phyloP scores from a whole-genome alignment of 2,113 vertebrate genomes.

The Lanius ludovicianus region DNA sequence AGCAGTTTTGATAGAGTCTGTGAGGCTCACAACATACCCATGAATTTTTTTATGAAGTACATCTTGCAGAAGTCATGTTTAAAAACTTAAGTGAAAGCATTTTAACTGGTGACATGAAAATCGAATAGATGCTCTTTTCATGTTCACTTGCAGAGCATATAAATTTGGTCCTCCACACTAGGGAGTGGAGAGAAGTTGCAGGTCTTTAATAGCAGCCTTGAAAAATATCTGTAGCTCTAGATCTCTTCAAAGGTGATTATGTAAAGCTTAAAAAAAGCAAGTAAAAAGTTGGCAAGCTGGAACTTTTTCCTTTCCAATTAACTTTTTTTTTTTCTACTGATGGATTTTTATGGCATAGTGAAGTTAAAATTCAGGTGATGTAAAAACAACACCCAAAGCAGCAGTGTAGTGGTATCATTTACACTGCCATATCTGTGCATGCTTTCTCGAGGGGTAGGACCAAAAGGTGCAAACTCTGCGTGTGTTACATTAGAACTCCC shows the following conservation, averaged over 20 bases:
- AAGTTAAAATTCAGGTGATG: neutral
- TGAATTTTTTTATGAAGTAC: neutral
- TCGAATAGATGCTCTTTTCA: neutral
- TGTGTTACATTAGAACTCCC: neutral
- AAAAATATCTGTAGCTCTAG: neutral
- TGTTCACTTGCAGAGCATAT: neutral
- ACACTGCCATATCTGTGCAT: neutral
- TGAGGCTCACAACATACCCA: neutral
- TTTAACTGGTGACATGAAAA: neutral
- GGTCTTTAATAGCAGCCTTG: neutral
- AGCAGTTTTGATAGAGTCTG: neutral
- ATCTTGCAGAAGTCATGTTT: conserved; percentile 1
- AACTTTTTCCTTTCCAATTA: neutral
- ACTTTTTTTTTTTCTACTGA: neutral
- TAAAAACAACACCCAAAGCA: neutral
- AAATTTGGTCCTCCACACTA: neutral
- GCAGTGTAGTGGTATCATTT: neutral
- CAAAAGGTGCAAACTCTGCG: neutral
- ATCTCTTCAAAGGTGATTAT: neutral
- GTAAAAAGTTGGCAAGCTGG: neutral
- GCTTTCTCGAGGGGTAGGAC: neutral
- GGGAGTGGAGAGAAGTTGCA: neutral
- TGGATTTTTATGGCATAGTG: neutral
- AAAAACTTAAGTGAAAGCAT: neutral
- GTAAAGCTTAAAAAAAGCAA: neutral